phyloP scores from a whole-genome alignment of 53 echinoderm and acorn worm species.

The Holothuria scabra region DNA sequence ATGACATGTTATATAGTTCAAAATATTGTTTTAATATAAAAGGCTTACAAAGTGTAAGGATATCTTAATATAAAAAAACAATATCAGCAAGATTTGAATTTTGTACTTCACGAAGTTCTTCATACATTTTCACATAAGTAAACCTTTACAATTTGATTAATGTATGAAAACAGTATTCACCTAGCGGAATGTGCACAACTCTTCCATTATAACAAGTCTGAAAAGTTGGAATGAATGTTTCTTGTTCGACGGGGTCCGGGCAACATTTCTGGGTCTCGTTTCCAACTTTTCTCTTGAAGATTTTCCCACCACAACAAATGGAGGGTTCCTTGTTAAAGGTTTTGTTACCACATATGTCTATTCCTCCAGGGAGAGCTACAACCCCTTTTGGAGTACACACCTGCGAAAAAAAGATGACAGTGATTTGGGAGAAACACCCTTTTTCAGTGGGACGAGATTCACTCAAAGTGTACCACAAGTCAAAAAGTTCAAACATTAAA shows the following conservation, averaged over 20 bases:
- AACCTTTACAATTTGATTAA: no score
- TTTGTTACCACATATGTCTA: not conserved
- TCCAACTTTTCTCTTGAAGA: not conserved
- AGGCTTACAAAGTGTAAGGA: no score
- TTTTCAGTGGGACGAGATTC: no score
- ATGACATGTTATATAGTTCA: no score
- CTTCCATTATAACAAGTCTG: not conserved
- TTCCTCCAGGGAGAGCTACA: not conserved
- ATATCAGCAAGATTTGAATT: no score
- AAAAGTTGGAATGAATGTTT: not conserved
- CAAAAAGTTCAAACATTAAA: no score
- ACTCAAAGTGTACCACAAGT: no score
- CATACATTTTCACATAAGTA: no score
- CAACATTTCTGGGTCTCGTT: not conserved
- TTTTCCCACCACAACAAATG: not conserved
- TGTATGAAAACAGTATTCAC: not conserved
- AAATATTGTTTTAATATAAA: no score
- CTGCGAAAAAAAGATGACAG: not conserved
- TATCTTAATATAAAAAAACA: no score
- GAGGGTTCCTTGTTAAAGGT: not conserved
- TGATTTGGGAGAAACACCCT: not conserved
- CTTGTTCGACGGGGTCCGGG: not conserved
- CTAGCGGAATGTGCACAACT: not conserved
- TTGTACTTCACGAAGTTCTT: no score
- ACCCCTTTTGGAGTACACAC: slow-evolving; percentile 2